These are phyloP conservation scores for Apostichopus japonicus DNA, from an alignment of 35 echinoderm and acorn worm genomes.

Conservation along the genomic window DNA sequence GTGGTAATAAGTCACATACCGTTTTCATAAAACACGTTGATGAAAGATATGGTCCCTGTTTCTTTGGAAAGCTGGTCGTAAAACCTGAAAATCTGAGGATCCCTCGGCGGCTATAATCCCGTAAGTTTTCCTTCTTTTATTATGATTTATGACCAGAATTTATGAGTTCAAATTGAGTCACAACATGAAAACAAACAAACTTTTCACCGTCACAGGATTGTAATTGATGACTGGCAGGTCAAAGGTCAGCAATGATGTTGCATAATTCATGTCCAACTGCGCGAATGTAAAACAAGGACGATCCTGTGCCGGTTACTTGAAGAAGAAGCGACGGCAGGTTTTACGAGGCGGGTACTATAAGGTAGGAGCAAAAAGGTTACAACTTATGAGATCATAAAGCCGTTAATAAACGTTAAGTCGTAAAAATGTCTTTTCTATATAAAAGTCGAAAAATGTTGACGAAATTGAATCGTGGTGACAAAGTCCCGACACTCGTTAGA, in stretches of 20 bases:
- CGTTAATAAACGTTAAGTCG: slow-evolving; percentile 23
- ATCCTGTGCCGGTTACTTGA: not conserved
- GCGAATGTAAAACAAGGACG: not conserved
- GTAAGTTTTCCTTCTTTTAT: not conserved
- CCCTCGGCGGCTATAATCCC: slow-evolving; percentile 31
- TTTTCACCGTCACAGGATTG: slow-evolving; percentile 1
- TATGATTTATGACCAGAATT: slow-evolving; percentile 41
- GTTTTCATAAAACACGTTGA: not conserved
- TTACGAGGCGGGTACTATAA: not conserved
- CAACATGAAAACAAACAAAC: slow-evolving; percentile 55
- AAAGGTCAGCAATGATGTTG: slow-evolving; percentile 17
- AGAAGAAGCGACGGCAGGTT: not conserved
- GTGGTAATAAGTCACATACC: not conserved
- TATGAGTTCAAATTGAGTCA: slow-evolving; percentile 46
- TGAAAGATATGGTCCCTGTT: not conserved
- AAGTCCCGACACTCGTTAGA: slow-evolving; percentile 2
- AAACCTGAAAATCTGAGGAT: slow-evolving; percentile 4
- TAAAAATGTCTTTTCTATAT: slow-evolving; percentile 32
- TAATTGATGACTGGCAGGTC: slow-evolving; percentile 26
- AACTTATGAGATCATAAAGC: slow-evolving; percentile 25
- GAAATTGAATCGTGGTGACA: slow-evolving; percentile 4
- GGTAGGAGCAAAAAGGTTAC: not conserved
- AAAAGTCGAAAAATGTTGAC: slow-evolving; percentile 31
- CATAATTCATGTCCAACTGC: slow-evolving; percentile 28
- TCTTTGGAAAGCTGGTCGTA: not conserved